These are phyloP conservation scores for Leptoclinus maculatus DNA, from an alignment of 2,797 vertebrate species.

Conservation along the genomic window DNA sequence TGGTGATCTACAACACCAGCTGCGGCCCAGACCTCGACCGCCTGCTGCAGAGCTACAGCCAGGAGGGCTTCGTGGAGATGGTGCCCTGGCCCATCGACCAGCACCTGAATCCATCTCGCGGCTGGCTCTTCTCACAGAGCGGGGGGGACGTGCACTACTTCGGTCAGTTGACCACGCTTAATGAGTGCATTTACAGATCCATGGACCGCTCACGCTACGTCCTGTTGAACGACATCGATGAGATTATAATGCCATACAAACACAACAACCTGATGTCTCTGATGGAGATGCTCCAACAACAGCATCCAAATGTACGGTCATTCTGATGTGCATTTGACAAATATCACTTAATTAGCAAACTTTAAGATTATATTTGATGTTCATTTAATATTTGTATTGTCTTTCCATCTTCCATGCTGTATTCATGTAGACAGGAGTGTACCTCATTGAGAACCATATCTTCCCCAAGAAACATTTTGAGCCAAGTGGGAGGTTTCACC, in stretches of 20 bases:
- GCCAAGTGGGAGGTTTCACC: slow-evolving; percentile 59
- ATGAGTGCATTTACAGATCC: slow-evolving; percentile 79
- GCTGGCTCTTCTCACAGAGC: slow-evolving; percentile 38
- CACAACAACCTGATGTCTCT: slow-evolving; percentile 57
- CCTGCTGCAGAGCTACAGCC: slow-evolving; percentile 62
- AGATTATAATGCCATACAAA: slow-evolving; percentile 75
- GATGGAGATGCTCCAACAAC: slow-evolving; percentile 60
- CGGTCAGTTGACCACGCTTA: slow-evolving; percentile 75
- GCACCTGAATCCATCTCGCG: slow-evolving; percentile 51
- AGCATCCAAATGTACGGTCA: slow-evolving; percentile 49
- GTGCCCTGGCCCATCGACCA: slow-evolving; percentile 72
- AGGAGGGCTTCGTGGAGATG: slow-evolving; percentile 72
- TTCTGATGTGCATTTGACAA: not conserved
- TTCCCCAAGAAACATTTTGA: slow-evolving; percentile 77
- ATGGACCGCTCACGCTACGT: slow-evolving; percentile 75
- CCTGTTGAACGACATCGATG: slow-evolving; percentile 77
- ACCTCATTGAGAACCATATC: slow-evolving; percentile 83
- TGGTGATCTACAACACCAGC: slow-evolving; percentile 79
- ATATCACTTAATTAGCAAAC: not conserved
- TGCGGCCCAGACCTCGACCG: slow-evolving; percentile 58
- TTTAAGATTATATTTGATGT: not conserved
- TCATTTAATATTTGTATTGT: not conserved
- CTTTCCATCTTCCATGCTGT: not conserved
- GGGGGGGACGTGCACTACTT: slow-evolving; percentile 76
- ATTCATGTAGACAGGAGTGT: slow-evolving; percentile 53